Evolutionary conservation across 2,888 invertebrate genomes (phyloP).

Genomic region (Ryuthela nishihirai): DNA sequence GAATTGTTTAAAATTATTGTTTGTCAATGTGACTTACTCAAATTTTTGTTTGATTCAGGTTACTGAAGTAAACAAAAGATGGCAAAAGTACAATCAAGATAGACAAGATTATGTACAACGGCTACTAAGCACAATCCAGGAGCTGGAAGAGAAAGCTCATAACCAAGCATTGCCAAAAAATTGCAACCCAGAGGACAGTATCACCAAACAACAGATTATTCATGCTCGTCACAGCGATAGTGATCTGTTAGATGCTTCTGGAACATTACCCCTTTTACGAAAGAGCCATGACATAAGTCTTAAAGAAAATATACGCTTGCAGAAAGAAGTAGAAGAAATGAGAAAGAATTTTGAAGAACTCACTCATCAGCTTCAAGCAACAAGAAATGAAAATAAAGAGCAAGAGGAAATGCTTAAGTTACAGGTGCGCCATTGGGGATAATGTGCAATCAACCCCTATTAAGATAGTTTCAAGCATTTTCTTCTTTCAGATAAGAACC

Average conservation of each 20-base stretch:
- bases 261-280: background rate
- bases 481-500: no score
- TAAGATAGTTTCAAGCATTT: no score
- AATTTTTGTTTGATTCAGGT: no score
- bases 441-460: no score
- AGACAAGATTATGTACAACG: constrained; percentile 47
- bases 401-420: no score
- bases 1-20: no score
- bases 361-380: background rate
- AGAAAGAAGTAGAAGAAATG: constrained; percentile 7
- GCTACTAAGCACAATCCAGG: constrained; percentile 47
- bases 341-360: background rate
- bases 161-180: background rate
- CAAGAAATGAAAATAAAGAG: background rate
- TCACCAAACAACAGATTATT: background rate
- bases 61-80: constrained; percentile 37
- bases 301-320: constrained; percentile 41
- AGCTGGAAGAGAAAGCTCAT: constrained; percentile 45
- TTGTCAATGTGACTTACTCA: no score
- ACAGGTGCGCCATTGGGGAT: no score
- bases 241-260: constrained; percentile 1
- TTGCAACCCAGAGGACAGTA: no score
- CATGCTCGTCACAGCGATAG: background rate
- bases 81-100: constrained; percentile 49
- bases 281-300: constrained; percentile 40